Percentiles rank a stretch among this genome's conserved stretches.
Evolutionary conservation across 2,888 invertebrate genomes (phyloP).

Genomic region (Timandra comae): DNA sequence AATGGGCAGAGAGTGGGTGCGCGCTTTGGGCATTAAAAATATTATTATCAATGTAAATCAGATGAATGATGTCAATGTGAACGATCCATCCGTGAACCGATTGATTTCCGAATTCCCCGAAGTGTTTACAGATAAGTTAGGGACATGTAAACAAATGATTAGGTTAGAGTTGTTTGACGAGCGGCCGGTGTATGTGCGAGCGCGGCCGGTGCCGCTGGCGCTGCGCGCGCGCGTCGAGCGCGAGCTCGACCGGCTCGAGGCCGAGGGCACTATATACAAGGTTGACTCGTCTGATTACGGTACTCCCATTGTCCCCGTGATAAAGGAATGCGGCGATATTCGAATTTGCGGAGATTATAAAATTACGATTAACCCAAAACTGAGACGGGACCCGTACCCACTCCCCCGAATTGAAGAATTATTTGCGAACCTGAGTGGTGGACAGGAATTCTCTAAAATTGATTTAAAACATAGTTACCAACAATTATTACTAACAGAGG

Average conservation of each 20-base stretch:
- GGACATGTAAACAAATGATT: neutral
- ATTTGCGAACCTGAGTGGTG: slow-evolving; percentile 21
- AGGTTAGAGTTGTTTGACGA: neutral
- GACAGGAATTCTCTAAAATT: slow-evolving; percentile 23
- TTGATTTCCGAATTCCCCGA: neutral
- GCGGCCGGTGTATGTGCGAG: slow-evolving; percentile 10
- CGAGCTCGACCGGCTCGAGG: slow-evolving; percentile 18
- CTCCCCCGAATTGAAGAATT: slow-evolving; percentile 22
- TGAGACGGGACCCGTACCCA: slow-evolving; percentile 16
- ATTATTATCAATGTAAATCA: slow-evolving; percentile 3
- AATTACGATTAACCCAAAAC: slow-evolving; percentile 21
- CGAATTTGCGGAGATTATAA: slow-evolving; percentile 23
- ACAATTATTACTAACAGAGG: slow-evolving; percentile 8
- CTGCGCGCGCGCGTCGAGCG: slow-evolving; percentile 19
- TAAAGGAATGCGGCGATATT: slow-evolving; percentile 18
- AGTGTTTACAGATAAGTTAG: neutral
- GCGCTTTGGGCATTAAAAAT: slow-evolving; percentile 9
- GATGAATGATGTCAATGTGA: neutral
- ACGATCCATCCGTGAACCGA: neutral
- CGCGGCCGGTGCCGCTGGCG: slow-evolving; percentile 18
- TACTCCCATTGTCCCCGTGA: slow-evolving; percentile 24
- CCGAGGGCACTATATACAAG: slow-evolving; percentile 18
- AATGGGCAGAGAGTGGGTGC: slow-evolving; percentile 8
- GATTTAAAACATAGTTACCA: slow-evolving; percentile 22
- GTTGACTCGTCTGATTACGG: slow-evolving; percentile 22